phyloP scores from a whole-genome alignment of 1,140 invertebrate species.

The Helicoverpa zea region DNA sequence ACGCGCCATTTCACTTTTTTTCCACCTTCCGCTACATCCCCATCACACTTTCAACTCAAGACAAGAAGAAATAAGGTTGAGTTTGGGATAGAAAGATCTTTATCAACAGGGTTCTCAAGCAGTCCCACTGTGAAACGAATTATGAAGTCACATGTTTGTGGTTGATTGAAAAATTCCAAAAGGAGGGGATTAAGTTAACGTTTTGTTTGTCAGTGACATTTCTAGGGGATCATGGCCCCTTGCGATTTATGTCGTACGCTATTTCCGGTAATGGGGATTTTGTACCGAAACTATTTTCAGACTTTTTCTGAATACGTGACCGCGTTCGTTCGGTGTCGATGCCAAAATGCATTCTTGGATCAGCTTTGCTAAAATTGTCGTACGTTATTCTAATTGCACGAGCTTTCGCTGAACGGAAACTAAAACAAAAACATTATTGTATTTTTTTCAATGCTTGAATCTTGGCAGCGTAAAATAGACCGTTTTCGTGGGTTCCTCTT shows the following conservation, averaged over 20 bases:
- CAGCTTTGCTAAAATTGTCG: conserved; percentile 12
- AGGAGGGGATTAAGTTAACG: conserved; percentile 68
- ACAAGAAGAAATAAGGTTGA: conserved; percentile 11
- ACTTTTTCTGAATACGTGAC: conserved; percentile 28
- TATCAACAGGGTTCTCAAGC: conserved; percentile 68
- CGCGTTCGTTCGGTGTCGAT: conserved; percentile 30
- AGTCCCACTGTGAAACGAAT: conserved; percentile 71
- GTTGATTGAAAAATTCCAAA: conserved; percentile 81
- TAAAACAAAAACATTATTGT: neutral
- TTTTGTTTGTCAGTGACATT: conserved; percentile 70
- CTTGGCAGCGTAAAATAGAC: neutral
- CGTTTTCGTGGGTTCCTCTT: neutral
- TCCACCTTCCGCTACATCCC: conserved; percentile 34
- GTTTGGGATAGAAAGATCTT: conserved; percentile 61
- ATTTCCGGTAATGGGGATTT: conserved; percentile 58
- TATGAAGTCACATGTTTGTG: conserved; percentile 75
- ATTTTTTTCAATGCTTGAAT: too few relatives aligned
- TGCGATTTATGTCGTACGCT: conserved; percentile 62
- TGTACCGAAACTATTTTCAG: conserved; percentile 38
- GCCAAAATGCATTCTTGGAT: conserved; percentile 37
- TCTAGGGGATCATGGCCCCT: conserved; percentile 64
- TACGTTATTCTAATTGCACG: conserved; percentile 22
- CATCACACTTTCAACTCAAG: conserved; percentile 49
- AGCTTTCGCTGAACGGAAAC: neutral
- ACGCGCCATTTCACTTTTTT: conserved; percentile 76